These are phyloP conservation scores for Acarapis woodi DNA, from an alignment of 1,140 invertebrate species.

Conservation along the genomic window DNA sequence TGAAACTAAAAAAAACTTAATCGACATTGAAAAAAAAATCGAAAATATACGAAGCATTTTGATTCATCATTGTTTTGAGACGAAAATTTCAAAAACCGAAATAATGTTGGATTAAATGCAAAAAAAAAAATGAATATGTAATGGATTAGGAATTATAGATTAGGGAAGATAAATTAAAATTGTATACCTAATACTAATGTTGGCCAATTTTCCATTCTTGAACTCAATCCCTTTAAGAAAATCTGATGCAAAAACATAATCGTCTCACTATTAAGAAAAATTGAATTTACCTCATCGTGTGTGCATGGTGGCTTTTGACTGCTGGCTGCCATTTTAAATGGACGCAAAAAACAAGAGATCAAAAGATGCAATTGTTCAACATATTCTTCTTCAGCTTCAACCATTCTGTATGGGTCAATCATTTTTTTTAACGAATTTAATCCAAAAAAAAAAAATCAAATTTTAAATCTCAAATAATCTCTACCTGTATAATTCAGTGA, in stretches of 20 bases:
- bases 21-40: too few species aligned
- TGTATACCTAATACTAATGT: constrained; percentile 46
- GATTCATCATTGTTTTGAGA: too few species aligned
- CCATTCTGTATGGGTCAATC: too few species aligned
- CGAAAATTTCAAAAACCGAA: too few species aligned
- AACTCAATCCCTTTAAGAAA: constrained; percentile 70
- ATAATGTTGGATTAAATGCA: background rate
- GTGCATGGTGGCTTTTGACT: constrained; percentile 72
- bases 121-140: background rate
- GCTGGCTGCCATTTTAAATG: constrained; percentile 67
- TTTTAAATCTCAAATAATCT: background rate
- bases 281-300: constrained; percentile 80
- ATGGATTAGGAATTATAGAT: background rate
- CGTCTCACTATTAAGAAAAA: constrained; percentile 74
- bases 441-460: background rate
- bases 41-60: too few species aligned
- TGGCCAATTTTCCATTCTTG: constrained; percentile 71
- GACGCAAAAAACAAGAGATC: constrained; percentile 64
- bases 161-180: background rate
- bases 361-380: constrained; percentile 66
- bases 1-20: too few species aligned
- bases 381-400: constrained; percentile 68
- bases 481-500: background rate
- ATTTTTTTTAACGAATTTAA: too few species aligned
- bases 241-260: constrained; percentile 80